Conservation (phyloP, 2,888 invertebrate species). For the Conistra vaccinii region DNA sequence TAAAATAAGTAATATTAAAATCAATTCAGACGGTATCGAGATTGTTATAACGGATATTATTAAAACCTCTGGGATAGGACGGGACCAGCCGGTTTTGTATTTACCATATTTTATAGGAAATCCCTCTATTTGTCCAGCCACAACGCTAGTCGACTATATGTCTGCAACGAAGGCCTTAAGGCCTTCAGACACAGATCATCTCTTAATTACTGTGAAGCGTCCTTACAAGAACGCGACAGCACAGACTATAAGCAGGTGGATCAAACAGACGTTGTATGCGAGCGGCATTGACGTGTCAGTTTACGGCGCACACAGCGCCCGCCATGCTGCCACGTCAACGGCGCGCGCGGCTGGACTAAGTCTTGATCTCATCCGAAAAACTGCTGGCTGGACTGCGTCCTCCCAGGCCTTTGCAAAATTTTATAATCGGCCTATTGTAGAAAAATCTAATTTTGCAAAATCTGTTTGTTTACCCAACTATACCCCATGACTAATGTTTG, state of each 20-base stretch:
- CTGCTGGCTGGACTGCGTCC: not conserved
- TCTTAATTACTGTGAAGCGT: conserved; percentile 37
- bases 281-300: conserved; percentile 1
- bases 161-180: conserved; percentile 28
- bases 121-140: conserved; percentile 54
- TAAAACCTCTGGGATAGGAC: conserved; percentile 47
- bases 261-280: conserved; percentile 41
- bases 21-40: not conserved
- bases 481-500: not conserved
- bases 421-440: conserved; percentile 31
- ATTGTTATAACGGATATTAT: conserved; percentile 46
- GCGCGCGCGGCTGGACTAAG: conserved; percentile 46
- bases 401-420: conserved; percentile 47
- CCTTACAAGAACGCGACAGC: conserved; percentile 33
- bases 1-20: not conserved
- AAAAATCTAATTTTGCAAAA: conserved; percentile 1
- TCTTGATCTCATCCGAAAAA: conserved; percentile 9
- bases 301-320: conserved; percentile 7
- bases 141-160: conserved; percentile 38
- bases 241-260: conserved; percentile 54
- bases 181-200: conserved; percentile 2
- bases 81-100: conserved; percentile 45
- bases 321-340: conserved; percentile 59
- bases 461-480: conserved; percentile 10
- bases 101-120: conserved; percentile 49